Conservation (phyloP, 2,888 invertebrate genomes). For the Oxyteleia sp. region DNA sequence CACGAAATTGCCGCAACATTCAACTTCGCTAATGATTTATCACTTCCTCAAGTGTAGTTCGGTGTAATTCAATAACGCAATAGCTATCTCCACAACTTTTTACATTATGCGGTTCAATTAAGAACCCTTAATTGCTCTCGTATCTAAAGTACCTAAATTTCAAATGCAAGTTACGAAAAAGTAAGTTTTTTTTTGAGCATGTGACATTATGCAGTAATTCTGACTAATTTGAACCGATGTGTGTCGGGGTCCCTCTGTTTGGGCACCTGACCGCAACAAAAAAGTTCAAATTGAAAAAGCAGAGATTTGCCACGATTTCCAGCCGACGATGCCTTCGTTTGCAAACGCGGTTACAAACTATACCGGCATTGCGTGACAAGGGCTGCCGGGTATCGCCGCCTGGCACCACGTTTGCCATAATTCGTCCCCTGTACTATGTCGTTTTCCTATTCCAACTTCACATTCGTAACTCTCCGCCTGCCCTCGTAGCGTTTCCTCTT, state of each 20-base stretch:
- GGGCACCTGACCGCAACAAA: constrained; percentile 7
- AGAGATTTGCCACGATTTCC: constrained; percentile 72
- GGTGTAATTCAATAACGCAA: constrained; percentile 10
- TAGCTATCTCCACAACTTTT: not conserved
- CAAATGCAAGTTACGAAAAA: not conserved
- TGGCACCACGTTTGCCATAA: constrained; percentile 89
- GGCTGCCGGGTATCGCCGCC: constrained; percentile 88
- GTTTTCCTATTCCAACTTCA: constrained; percentile 70
- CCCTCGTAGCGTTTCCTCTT: constrained; percentile 66
- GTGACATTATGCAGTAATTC: constrained; percentile 6
- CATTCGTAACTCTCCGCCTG: constrained; percentile 52
- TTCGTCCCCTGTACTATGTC: constrained; percentile 79
- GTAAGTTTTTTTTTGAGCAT: not conserved
- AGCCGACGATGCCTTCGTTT: constrained; percentile 73
- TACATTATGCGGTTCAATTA: constrained; percentile 25
- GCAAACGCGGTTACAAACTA: constrained; percentile 59
- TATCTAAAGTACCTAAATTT: not conserved
- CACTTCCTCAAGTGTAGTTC: not conserved
- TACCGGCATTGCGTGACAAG: constrained; percentile 85
- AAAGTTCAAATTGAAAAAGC: constrained; percentile 68
- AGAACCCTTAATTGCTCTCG: not conserved
- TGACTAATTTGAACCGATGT: not conserved
- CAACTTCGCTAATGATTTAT: constrained; percentile 13
- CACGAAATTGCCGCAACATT: constrained; percentile 12
- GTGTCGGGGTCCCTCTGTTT: not conserved